Conservation (phyloP, 1,140 invertebrate genomes). For the Drosophila setifemur region DNA sequence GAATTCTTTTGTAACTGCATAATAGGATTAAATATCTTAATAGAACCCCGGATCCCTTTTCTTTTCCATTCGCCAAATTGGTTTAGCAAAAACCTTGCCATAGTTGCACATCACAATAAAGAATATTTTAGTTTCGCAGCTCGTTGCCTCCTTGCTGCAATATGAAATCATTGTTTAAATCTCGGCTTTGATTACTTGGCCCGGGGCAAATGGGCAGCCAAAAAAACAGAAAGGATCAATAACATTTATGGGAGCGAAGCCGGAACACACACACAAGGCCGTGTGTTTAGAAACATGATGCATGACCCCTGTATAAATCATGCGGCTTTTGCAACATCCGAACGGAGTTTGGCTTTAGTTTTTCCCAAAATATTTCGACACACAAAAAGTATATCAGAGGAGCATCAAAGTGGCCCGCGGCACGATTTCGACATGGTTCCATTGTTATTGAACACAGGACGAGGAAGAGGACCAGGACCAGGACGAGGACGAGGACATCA, state of each 20-base stretch:
- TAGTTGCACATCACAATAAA: background rate
- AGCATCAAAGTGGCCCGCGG: constrained; percentile 47
- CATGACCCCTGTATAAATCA: constrained; percentile 68
- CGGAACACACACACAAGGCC: background rate
- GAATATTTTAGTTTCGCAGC: constrained; percentile 3
- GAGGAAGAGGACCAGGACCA: background rate
- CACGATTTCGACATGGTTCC: constrained; percentile 51
- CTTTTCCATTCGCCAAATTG: background rate
- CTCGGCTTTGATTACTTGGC: background rate
- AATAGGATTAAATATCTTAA: too few species aligned
- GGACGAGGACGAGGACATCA: too few species aligned
- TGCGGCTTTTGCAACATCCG: constrained; percentile 45
- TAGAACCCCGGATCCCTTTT: too few species aligned
- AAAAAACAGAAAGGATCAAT: constrained; percentile 13
- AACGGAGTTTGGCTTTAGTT: constrained; percentile 68
- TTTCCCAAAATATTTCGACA: constrained; percentile 57
- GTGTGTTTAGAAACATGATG: constrained; percentile 47
- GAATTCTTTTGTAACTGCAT: too few species aligned
- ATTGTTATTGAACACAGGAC: constrained; percentile 49
- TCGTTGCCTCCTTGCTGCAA: background rate
- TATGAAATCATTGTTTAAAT: constrained; percentile 3
- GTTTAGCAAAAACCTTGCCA: too few species aligned
- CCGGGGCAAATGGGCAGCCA: background rate
- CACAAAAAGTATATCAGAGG: constrained; percentile 9
- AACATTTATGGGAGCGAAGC: constrained; percentile 15